Evolutionary conservation across 2,797 vertebrate genomes (phyloP), one percentile per base, ranked within the genome.

Genomic region (Cirrhinus molitorella): DNA sequence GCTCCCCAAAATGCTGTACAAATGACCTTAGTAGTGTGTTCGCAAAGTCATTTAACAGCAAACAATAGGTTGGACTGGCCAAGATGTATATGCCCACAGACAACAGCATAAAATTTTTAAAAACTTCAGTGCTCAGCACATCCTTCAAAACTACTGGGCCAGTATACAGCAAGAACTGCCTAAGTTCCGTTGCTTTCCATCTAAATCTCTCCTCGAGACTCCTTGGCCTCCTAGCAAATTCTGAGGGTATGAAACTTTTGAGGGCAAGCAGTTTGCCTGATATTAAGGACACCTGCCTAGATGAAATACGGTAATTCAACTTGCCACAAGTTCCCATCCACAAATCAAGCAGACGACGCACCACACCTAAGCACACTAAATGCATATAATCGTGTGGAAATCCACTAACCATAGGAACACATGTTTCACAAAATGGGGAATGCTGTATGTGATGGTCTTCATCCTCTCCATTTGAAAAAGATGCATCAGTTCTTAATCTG

Each of bases 341-440:
- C 79, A 85, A 78, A 61, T 85, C 71, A 55, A 82, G 45, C 23
- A 79, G n/a, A n/a, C 51, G 67, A n/a, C 84, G 28, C 34, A 85
- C 43, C 47, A 85, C 68, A 11, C 75, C 82, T 19, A 71, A 40
- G 31, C 65, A 84, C 23, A 84, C 74, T 55, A 84, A 61, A 47
- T 79, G 61, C 82, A 83, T 79, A 37, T 79, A 71, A 25, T 84
- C 82, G 21, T 79, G 82, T 57, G 63, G 82, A 71, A 84, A 84
- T 31, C 55, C 72, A 43, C 25, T 63, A 19, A 79, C 53, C 65
- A 84, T 79, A 8, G 43, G 49, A 28, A 83, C 25, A 40, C 13
- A 23, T 9, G 63, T 55, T 71, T 67, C 82, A 43, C 57, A 67
- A n/a, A 84, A 51, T 19, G 74, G 34, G 34, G 21, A 78, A 17